Conservation (phyloP, 2,113 vertebrate genomes). For the Hippocampus comes region DNA sequence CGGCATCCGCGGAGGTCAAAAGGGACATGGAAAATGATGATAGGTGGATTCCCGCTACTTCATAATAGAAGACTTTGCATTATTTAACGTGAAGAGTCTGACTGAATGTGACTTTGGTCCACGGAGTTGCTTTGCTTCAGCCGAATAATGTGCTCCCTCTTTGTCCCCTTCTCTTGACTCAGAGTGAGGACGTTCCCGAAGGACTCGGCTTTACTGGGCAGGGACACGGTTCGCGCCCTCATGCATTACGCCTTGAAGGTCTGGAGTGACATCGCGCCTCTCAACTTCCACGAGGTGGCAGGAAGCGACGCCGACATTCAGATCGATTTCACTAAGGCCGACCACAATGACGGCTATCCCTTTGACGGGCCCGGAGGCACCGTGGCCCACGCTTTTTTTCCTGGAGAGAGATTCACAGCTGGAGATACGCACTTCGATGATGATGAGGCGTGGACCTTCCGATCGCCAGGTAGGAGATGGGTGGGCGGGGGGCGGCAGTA, state of each 20-base stretch:
- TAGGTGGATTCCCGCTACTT: not conserved
- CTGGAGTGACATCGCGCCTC: constrained; percentile 91
- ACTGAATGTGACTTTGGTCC: not conserved
- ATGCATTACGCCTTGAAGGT: constrained; percentile 96
- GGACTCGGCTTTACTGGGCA: constrained; percentile 81
- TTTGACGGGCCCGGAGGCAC: constrained; percentile 93
- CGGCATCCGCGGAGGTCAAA: not conserved
- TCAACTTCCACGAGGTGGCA: constrained; percentile 96
- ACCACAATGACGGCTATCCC: constrained; percentile 89
- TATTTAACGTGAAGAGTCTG: not conserved
- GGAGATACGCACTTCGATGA: constrained; percentile 88
- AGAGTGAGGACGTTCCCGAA: constrained; percentile 90
- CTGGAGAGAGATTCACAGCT: constrained; percentile 76
- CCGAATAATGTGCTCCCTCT: not conserved
- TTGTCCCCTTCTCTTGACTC: constrained; percentile 1
- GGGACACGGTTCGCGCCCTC: constrained; percentile 88
- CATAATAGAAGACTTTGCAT: not conserved
- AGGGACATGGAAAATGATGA: not conserved
- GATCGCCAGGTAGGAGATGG: constrained; percentile 76
- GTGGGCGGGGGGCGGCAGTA: too few relatives aligned
- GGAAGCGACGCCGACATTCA: constrained; percentile 90
- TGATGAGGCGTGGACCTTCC: constrained; percentile 86
- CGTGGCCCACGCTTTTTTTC: constrained; percentile 90
- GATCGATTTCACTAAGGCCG: constrained; percentile 90
- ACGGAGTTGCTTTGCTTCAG: not conserved